Base-by-base conservation (phyloP, 2,888 invertebrate species). In the Sminthurinus aureus region DNA sequence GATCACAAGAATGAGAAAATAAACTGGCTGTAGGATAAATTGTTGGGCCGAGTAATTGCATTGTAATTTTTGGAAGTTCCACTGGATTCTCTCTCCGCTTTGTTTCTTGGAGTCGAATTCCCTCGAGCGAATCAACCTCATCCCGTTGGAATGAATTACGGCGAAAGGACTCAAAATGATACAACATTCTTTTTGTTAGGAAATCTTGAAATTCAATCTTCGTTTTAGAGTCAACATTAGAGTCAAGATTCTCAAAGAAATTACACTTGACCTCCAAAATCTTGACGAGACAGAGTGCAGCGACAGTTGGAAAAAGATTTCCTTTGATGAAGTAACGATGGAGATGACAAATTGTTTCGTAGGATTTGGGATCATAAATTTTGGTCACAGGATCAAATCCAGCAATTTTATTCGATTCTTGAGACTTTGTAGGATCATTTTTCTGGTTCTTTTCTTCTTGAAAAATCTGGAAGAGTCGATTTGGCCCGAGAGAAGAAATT, bases 1-100 rank as follows among this genome's bases (percentile, higher is more conserved):
- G 58, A 66, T 78, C 64, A n/a, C 78, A 78, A 11, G 78, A 78
- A 26, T 78, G 78, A 66, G 24, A 66, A 13, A 78, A 13, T 2
- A 78, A 38, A 66, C 78, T 78, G 0, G 58, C 78, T 1, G 78
- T 78, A 0, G 78, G 18, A 24, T 24, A 73, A 73, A 12, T 15
- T 9, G 15, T 26, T 11, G 3, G 13, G 13, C 15, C 22, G 38
- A 73, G 24, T 13, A 12, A 58, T 58, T 9, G 15, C 67, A 18
- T 67, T 11, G 15, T 67, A 13, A 67, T n/a, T 6, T 9, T 8
- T 67, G 15, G 67, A n/a, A 13, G 11, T 8, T 13, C 6, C n/a
- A 8, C 12, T 12, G 15, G 6, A 20, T n/a, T n/a, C 67, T 18
- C 67, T n/a, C n/a, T 67, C 12, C 6, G 12, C 8, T 67, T 67